Percentiles rank a stretch among this genome's conserved stretches.
Conservation (phyloP, 2,113 vertebrate species). For the Carassius carassius region DNA sequence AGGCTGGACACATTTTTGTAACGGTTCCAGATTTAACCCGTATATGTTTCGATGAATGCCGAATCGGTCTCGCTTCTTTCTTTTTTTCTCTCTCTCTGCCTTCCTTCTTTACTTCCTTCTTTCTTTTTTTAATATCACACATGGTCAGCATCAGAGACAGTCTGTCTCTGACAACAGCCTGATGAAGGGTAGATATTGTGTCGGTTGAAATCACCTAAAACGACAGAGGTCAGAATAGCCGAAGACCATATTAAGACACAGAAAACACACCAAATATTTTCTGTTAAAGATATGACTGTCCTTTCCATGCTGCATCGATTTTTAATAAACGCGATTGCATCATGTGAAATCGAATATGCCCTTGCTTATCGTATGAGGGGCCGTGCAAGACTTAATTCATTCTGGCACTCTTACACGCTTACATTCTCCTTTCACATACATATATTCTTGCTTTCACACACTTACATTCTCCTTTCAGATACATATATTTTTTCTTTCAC, state of each 20-base stretch:
- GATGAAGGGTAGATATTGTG: conserved; percentile 62
- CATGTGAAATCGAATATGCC: conserved; percentile 53
- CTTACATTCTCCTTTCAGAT: too few relatives aligned
- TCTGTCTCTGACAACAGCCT: conserved; percentile 56
- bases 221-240: not conserved
- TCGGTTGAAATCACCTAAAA: conserved; percentile 42
- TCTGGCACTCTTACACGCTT: too few relatives aligned
- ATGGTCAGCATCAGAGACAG: conserved; percentile 63
- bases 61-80: conserved; percentile 56
- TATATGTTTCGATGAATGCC: conserved; percentile 70
- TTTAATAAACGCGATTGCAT: conserved; percentile 56
- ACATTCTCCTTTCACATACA: too few relatives aligned
- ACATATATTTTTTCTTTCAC: too few relatives aligned
- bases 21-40: conserved; percentile 73
- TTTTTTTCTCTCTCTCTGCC: conserved; percentile 35
- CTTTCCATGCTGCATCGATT: conserved; percentile 35
- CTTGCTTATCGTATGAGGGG: conserved; percentile 57
- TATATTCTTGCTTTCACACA: too few relatives aligned
- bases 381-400: too few relatives aligned
- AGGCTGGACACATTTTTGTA: conserved; percentile 76
- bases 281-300: conserved; percentile 42
- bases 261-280: conserved; percentile 20
- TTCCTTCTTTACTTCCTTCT: conserved; percentile 27
- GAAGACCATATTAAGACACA: not conserved
- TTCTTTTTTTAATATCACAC: conserved; percentile 60